Conservation (phyloP, 2,797 vertebrate genomes). For the Oreortyx pictus region DNA sequence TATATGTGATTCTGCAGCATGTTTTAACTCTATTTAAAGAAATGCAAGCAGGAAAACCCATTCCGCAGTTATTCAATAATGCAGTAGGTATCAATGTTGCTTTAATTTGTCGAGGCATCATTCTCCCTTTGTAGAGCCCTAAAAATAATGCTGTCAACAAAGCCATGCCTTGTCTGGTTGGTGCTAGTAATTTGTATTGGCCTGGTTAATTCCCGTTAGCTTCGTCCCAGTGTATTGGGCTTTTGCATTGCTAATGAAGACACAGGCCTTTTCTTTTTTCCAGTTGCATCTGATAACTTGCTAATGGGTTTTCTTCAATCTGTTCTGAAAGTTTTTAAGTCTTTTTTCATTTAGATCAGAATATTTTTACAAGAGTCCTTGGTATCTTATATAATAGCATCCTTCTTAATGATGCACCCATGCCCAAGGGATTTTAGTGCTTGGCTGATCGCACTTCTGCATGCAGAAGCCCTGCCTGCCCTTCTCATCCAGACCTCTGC, state of each 20-base stretch:
- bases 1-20: not conserved
- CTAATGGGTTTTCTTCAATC: not conserved
- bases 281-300: not conserved
- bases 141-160: not conserved
- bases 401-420: not conserved
- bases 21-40: slow-evolving; percentile 20
- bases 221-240: not conserved
- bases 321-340: not conserved
- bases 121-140: slow-evolving; percentile 10
- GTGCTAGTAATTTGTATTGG: not conserved
- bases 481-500: not conserved
- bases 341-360: not conserved
- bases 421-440: not conserved
- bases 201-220: not conserved
- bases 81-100: not conserved
- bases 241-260: not conserved
- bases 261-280: not conserved
- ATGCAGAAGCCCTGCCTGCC: not conserved
- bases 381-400: not conserved
- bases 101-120: slow-evolving; percentile 23
- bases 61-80: slow-evolving; percentile 47
- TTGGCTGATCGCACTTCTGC: not conserved
- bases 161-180: not conserved
- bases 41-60: not conserved
- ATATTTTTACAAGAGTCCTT: not conserved